Evolutionary conservation across 2,113 vertebrate species (phyloP), one percentile per base, ranked within the genome.

Genomic region (Ophthalmolycus amberensis): DNA sequence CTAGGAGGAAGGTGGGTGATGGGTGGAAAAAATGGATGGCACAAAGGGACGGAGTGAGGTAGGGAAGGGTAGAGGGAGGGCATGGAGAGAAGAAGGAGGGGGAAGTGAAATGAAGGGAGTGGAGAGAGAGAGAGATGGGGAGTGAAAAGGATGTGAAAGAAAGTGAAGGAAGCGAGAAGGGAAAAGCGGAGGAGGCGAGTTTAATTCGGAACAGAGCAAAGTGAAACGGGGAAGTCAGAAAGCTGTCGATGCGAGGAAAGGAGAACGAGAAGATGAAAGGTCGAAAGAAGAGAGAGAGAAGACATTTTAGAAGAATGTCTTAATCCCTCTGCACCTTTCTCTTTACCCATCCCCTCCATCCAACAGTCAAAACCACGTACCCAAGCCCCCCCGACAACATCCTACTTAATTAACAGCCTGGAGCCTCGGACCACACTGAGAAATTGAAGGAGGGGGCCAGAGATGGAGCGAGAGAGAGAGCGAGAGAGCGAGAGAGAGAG

Each of bases 341-440:
- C 82, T 85, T 75, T 73, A 82, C 65, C 15, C 25, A 56, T 46
- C 44, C 11, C 77, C 42, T 59, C 42, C 68, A 77, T 75, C 67
- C 71, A 75, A 40, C 14, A 72, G 71, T 63, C 65, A 62, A 62
- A 89, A 71, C 64, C 83, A 70, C 44, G 38, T 80, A 87, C 32
- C 76, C 67, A 52, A 85, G 71, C 68, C 75, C 77, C 37, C 76
- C 48, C 9, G 76, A 91, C 90, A 91, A 91, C 83, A 90, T 89
- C 86, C 80, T 72, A 87, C 68, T 88, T 94, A 88, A 93, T 93
- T 90, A 93, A 90, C 71, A 88, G 93, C 87, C 88, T 85, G 82
- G 73, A 90, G 90, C 86, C 81, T 79, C 68, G 83, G 84, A 91
- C 81, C 81, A 84, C 32, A 76, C 75, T 73, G 54, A 77, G 66